Evolutionary conservation across 2,888 invertebrate genomes (phyloP).

Genomic region (Steinernema carpocapsae): DNA sequence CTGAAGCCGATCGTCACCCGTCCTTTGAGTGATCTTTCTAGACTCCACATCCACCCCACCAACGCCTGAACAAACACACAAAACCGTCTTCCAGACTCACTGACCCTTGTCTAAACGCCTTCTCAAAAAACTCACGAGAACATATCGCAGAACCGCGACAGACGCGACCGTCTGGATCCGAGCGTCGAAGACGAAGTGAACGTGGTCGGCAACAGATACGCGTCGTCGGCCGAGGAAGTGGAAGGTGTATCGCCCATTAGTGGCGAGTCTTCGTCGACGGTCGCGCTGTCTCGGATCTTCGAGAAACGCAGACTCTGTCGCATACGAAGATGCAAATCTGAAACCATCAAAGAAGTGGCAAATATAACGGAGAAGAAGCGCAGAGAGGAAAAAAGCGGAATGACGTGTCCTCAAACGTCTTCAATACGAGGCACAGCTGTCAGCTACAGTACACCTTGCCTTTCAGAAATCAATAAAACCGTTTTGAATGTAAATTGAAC

Average conservation of each 20-base stretch:
- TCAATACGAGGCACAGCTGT: no score
- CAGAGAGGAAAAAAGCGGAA: no score
- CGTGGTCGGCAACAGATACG: constrained; percentile 61
- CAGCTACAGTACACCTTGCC: no score
- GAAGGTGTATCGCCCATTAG: constrained; percentile 43
- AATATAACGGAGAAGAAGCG: background rate
- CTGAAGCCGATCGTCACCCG: no score
- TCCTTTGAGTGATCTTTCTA: no score
- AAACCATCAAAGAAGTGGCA: background rate
- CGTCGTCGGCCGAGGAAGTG: constrained; percentile 61
- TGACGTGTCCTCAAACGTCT: no score
- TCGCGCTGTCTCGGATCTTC: constrained; percentile 11
- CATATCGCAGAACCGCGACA: constrained; percentile 42
- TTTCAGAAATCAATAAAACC: no score
- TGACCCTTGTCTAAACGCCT: no score
- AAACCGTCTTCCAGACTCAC: no score
- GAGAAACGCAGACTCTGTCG: constrained; percentile 31
- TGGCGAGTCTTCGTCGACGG: constrained; percentile 45
- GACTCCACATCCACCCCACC: background rate
- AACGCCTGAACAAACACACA: background rate
- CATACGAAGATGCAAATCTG: constrained; percentile 18
- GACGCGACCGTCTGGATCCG: constrained; percentile 17
- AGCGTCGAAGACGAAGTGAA: constrained; percentile 41
- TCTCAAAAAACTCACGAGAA: constrained; percentile 39
- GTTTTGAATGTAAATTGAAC: no score